Base-by-base conservation (phyloP, 2,113 vertebrate species). In the Plotosus lineatus region DNA sequence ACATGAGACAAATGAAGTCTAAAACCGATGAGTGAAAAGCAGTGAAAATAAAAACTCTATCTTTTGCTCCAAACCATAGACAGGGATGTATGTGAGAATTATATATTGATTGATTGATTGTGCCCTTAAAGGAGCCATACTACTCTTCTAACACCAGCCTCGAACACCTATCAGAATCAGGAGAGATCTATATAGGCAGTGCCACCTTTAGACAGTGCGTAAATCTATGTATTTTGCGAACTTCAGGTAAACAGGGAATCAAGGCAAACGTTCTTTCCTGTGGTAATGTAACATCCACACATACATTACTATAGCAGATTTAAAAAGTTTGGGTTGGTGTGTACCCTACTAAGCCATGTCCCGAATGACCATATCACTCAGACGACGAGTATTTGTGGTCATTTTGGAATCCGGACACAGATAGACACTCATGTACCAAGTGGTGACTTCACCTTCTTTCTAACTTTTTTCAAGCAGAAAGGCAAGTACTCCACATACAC, bases 401-500 rank as follows among this genome's bases (percentile, higher is more conserved):
- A 4, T 1, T 40, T 56, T 14, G 19, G 5, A 28, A 55, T 38
- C 36, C 26, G 58, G 6, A 79, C 14, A 44, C 1, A 46, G 11
- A 72, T 2, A 15, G 12, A 36, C 40, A 21, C 12, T 69, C 38
- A 19, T 26, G 17, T 66, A n/a, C 42, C 26, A n/a, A 56, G 26
- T 9, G 9, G 4, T 11, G 36, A 23, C 58, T 66, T 82, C 80
- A 85, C 83, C 83, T 84, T 33, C 14, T 4, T 8, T 65, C 33
- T 9, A 96, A 97, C 94, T 94, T 98, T 91, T 74, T 90, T 93
- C 44, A 95, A 90, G 80, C 88, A 90, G 66, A 97, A 94, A 0
- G 93, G 95, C 87, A 96, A 91, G 86, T 95, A 99, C 78, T 96
- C 96, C 83, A 93, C 94, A 88, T 89, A 95, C 55, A 95, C 87